phyloP scores from a whole-genome alignment of 2,888 invertebrate genomes.

The Eumerus sabulonum region DNA sequence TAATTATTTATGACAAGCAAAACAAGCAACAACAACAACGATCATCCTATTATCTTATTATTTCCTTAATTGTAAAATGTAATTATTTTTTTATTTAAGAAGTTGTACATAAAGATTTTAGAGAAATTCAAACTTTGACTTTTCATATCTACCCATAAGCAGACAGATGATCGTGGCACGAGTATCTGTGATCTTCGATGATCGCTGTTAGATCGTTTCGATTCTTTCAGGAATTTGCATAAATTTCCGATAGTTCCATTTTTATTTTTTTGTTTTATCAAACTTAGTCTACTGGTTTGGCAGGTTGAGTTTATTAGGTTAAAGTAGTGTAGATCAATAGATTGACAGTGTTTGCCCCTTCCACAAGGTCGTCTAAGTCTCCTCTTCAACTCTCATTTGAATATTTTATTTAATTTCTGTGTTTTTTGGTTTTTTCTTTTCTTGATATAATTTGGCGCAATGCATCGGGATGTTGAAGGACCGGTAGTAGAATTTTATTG shows the following conservation, averaged over 20 bases:
- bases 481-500: constrained; percentile 6
- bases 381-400: constrained; percentile 23
- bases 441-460: constrained; percentile 11
- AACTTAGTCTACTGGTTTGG: constrained; percentile 8
- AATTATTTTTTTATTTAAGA: constrained; percentile 31
- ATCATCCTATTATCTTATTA: constrained; percentile 55
- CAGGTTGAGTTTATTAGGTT: constrained; percentile 34
- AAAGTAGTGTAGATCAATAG: constrained; percentile 5
- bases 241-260: constrained; percentile 23
- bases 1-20: constrained; percentile 59
- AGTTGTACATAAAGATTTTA: constrained; percentile 16
- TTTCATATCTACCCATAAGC: too few species aligned
- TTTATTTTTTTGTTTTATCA: too few species aligned
- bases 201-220: constrained; percentile 12
- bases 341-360: constrained; percentile 23
- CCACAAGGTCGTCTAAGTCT: constrained; percentile 25
- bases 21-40: constrained; percentile 11
- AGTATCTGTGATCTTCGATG: not conserved
- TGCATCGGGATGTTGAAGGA: constrained; percentile 19
- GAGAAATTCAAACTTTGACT: not conserved
- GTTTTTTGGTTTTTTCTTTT: not conserved
- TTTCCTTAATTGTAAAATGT: constrained; percentile 25
- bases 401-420: constrained; percentile 17
- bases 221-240: constrained; percentile 18
- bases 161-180: too few species aligned